phyloP scores from a whole-genome alignment of 2,888 invertebrate species.

The Thecophora atra region DNA sequence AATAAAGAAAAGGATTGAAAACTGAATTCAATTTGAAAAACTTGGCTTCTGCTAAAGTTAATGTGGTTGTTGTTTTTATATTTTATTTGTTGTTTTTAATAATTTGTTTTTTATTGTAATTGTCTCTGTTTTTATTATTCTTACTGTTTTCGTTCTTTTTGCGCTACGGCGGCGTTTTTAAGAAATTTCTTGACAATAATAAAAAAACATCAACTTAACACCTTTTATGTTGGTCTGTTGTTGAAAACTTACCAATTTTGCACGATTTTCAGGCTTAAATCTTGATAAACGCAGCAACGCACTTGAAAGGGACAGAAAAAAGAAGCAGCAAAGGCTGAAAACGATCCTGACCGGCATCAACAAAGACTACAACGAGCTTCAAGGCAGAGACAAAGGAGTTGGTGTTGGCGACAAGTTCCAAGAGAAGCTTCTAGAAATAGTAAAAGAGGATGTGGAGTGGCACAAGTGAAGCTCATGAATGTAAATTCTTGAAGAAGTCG shows the following conservation, averaged over 20 bases:
- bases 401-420: neutral
- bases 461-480: neutral
- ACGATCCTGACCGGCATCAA: no score
- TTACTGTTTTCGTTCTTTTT: no score
- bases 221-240: neutral
- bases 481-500: neutral
- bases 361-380: neutral
- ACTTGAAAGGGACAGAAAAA: neutral
- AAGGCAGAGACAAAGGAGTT: constrained; percentile 1
- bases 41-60: neutral
- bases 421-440: neutral
- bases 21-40: neutral
- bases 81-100: no score
- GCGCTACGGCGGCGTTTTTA: no score
- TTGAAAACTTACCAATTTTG: neutral
- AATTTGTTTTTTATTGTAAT: no score
- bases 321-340: neutral
- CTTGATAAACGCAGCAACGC: neutral
- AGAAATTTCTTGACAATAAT: neutral
- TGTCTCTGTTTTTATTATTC: no score
- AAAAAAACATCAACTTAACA: neutral
- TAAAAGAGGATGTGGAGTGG: neutral
- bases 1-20: neutral
- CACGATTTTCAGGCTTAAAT: constrained; percentile 11
- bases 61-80: no score